Base-by-base conservation (phyloP, 2,113 vertebrate species). In the Notarius lentiginosus region DNA sequence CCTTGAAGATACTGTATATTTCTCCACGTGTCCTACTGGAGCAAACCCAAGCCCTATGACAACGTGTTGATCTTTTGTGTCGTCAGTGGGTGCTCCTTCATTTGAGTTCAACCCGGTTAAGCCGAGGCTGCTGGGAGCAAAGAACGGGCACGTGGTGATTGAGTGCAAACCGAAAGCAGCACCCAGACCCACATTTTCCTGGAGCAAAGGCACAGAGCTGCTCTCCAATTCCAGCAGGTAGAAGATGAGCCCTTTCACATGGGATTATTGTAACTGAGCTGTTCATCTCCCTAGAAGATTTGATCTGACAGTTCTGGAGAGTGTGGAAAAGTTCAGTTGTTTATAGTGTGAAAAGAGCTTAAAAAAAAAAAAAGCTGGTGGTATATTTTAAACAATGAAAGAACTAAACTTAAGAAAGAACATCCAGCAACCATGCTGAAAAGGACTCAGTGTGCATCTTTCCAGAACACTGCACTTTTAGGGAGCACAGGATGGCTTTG, bases 161-260 rank as follows among this genome's bases (percentile, higher is more conserved):
- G 95, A 97, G 75, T 99, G 98, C 91, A 97, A 96, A 85, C 98
- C 98, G 20, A 96, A 96, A 93, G 98, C 97, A 0, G 97, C 98
- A 56, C 98, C 98, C 0, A 97, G 96, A 87, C 96, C 98, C 9
- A 92, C 84, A 75, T 94, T 99, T 92, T 96, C 93, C 0, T 99
- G 98, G 98, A 99, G 97, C 93, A 98, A 97, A 95, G 98, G 96
- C 87, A 99, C 98, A 0, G 97, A 99, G 91, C 92, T 99, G 90
- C 96, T 99, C 14, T 94, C 92, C 81, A 99, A 99, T 91, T 95
- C 96, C 3, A 97, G 95, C 91, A 96, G 97, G 98, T 99, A 83
- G 95, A 79, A 84, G 55, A 30, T 86, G 68, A 75, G 58, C 8
- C 73, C 27, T n/a, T 83, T 5, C 24, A 51, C 65, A 53, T 14